phyloP scores from a whole-genome alignment of 1,140 invertebrate species.

The Magallana gigas region DNA sequence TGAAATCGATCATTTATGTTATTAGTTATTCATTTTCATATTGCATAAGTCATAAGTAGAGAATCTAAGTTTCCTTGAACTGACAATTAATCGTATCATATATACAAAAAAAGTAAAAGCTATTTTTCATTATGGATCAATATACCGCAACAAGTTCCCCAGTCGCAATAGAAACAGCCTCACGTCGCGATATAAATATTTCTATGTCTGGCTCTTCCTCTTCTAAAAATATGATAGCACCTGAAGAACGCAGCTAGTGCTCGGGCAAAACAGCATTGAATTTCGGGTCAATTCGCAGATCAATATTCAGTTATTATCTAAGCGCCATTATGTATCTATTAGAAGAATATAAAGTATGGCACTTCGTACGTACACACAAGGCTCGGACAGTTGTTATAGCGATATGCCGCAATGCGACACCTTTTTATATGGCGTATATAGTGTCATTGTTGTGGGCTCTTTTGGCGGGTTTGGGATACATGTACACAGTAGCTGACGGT shows the following conservation, averaged over 20 bases:
- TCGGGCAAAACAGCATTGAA: neutral
- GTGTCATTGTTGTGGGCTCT: neutral
- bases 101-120: neutral
- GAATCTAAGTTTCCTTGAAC: too few species aligned
- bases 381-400: slow-evolving; percentile 1
- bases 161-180: neutral
- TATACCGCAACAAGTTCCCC: neutral
- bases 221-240: neutral
- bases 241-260: neutral
- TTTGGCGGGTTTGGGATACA: neutral
- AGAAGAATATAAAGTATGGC: neutral
- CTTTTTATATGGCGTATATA: neutral
- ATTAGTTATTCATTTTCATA: too few species aligned
- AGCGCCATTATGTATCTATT: neutral
- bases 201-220: neutral
- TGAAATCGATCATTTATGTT: too few species aligned
- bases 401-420: slow-evolving; percentile 33
- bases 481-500: neutral
- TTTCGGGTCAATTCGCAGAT: slow-evolving; percentile 21
- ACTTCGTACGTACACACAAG: neutral
- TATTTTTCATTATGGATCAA: neutral
- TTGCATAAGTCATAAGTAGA: too few species aligned
- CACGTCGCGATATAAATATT: neutral
- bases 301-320: neutral
- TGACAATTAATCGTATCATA: neutral